Conservation (phyloP, 2,113 vertebrate species). For the Galbula dea region DNA sequence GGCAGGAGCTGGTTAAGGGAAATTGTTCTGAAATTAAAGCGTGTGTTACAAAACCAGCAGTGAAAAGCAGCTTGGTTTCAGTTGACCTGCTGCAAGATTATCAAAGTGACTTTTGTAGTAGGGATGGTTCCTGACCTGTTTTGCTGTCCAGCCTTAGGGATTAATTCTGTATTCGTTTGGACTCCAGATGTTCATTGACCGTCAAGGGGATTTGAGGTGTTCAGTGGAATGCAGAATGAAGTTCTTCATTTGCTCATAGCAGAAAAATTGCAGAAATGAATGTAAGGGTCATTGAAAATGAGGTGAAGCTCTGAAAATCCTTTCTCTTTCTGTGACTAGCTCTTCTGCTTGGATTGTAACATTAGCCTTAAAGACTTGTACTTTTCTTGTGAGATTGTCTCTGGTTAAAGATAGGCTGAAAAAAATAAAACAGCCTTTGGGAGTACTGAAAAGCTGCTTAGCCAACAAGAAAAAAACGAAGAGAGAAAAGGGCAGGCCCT, state of each 20-base stretch:
- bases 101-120: not conserved
- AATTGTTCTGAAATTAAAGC: not conserved
- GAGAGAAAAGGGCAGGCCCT: not conserved
- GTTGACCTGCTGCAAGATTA: not conserved
- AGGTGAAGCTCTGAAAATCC: not conserved
- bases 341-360: slow-evolving; percentile 28
- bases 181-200: not conserved
- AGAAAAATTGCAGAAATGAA: slow-evolving; percentile 37
- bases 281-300: slow-evolving; percentile 11
- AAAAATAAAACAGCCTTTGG: slow-evolving; percentile 35
- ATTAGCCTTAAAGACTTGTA: slow-evolving; percentile 46
- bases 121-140: not conserved
- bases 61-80: not conserved
- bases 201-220: not conserved
- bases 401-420: slow-evolving; percentile 2
- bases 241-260: not conserved
- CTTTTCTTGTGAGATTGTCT: not conserved
- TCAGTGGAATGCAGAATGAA: slow-evolving; percentile 2
- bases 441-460: not conserved
- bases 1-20: not conserved
- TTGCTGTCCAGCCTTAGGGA: not conserved
- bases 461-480: not conserved
- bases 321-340: not conserved
- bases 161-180: slow-evolving; percentile 15
- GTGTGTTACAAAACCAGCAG: not conserved